These are phyloP conservation scores for Drosophila diplacantha DNA, from an alignment of 2,888 invertebrate genomes.

Conservation along the genomic window DNA sequence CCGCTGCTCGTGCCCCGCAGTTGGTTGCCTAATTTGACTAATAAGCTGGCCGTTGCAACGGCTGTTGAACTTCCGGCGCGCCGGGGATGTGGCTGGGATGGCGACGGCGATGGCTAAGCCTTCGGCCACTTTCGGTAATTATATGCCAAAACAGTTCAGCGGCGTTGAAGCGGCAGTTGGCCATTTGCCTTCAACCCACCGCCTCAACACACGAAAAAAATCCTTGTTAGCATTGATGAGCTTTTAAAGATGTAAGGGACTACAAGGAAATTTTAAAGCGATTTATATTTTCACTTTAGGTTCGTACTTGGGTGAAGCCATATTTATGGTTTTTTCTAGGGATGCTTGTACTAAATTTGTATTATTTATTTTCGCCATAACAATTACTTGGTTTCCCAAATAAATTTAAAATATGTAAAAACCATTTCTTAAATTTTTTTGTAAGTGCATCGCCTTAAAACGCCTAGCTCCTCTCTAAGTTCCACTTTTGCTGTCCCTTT, in stretches of 20 bases:
- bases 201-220: conserved; percentile 8
- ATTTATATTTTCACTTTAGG: background rate
- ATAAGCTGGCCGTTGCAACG: conserved; percentile 70
- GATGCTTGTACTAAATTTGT: background rate
- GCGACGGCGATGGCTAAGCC: conserved; percentile 39
- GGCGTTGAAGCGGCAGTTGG: conserved; percentile 51
- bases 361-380: background rate
- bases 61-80: conserved; percentile 66
- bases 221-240: conserved; percentile 3
- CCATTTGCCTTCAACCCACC: conserved; percentile 4
- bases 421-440: background rate
- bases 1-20: conserved; percentile 20
- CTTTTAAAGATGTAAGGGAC: background rate
- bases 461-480: conserved; percentile 22
- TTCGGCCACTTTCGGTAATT: conserved; percentile 66
- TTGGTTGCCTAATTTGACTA: conserved; percentile 64
- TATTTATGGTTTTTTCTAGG: background rate
- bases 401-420: no score
- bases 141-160: conserved; percentile 61
- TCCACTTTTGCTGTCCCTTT: conserved; percentile 20
- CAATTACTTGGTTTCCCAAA: no score
- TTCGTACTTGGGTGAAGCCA: background rate
- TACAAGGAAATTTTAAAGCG: background rate
- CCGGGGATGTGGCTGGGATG: conserved; percentile 24
- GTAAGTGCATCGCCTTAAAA: conserved; percentile 1